A percentile compares a stretch with the other conserved stretches of the same genome.
Conservation (phyloP, 2,113 vertebrate genomes). For the Odocoileus hemionus region DNA sequence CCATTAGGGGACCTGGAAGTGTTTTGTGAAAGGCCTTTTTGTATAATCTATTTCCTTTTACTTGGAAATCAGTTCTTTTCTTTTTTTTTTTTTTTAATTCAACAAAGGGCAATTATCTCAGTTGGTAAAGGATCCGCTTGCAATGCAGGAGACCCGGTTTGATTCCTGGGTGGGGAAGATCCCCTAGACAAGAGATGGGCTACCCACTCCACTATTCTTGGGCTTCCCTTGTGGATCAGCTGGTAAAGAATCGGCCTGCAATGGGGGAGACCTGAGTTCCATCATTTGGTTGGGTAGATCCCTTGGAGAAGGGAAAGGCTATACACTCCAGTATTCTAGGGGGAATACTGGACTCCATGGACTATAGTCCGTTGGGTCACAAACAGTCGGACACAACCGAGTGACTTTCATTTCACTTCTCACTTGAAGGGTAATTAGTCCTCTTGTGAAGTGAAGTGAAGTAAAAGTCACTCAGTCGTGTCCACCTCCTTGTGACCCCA, state of each 20-base stretch:
- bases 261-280: not conserved
- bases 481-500: not conserved
- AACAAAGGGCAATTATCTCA: not conserved
- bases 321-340: not conserved
- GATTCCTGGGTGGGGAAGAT: not conserved
- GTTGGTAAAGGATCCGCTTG: not conserved
- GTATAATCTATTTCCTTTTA: not conserved
- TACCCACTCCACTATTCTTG: not conserved
- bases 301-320: not conserved
- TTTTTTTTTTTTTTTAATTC: not conserved
- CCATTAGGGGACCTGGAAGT: not conserved
- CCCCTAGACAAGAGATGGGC: not conserved
- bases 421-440: not conserved
- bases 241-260: not conserved
- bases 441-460: not conserved
- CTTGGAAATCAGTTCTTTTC: not conserved
- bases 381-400: not conserved
- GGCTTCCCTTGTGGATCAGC: not conserved
- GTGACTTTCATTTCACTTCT: not conserved
- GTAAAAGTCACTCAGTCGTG: not conserved
- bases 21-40: not conserved
- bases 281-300: not conserved
- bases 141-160: not conserved
- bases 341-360: not conserved
- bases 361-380: not conserved